Conservation (phyloP, 1,140 invertebrate species). For the Aphelenchoides fujianensis region DNA sequence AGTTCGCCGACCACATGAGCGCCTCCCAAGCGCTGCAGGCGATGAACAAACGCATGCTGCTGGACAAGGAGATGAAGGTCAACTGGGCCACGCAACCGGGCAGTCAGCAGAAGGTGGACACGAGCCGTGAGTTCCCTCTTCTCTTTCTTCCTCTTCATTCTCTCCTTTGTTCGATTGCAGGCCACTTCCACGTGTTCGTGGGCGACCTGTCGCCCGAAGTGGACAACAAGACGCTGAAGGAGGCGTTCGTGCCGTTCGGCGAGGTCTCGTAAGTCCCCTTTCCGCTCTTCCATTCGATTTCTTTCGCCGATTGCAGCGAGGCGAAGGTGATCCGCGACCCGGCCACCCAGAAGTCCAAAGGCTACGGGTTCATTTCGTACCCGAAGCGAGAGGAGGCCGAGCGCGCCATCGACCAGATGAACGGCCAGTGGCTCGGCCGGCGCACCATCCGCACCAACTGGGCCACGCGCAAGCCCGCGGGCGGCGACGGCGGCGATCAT, state of each 20-base stretch:
- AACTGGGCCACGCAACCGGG: conserved; percentile 97
- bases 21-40: conserved; percentile 88
- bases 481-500: too few species aligned
- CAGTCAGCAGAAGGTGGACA: conserved; percentile 95
- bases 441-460: conserved; percentile 97
- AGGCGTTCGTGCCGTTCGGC: conserved; percentile 94
- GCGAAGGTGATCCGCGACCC: conserved; percentile 96
- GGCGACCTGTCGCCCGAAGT: conserved; percentile 98
- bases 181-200: conserved; percentile 98
- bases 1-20: conserved; percentile 86
- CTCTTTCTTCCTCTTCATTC: too few species aligned
- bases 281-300: too few species aligned
- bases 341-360: conserved; percentile 96
- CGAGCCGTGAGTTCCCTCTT: conserved; percentile 78
- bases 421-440: conserved; percentile 97
- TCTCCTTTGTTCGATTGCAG: conserved; percentile 63
- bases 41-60: conserved; percentile 92
- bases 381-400: conserved; percentile 98
- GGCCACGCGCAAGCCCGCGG: conserved; percentile 86
- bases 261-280: conserved; percentile 85
- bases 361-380: conserved; percentile 98
- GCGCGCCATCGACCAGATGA: conserved; percentile 94
- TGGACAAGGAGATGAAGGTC: conserved; percentile 98
- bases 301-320: too few species aligned
- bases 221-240: conserved; percentile 89